Evolutionary conservation across 92 coral and sea anemone species (phyloP).

Genomic region (Palythoa grandiflora): DNA sequence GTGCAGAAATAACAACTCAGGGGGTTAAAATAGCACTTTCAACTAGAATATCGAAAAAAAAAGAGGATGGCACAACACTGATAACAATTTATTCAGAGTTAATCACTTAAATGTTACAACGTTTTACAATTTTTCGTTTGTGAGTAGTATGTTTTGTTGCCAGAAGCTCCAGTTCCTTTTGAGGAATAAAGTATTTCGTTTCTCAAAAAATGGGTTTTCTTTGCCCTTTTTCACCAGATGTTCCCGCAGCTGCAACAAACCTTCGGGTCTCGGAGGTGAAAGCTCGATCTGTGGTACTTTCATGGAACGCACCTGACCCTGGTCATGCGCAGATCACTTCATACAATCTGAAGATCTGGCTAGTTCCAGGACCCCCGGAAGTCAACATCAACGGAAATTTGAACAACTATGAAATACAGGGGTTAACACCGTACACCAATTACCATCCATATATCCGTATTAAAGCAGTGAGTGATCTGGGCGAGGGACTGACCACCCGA

Average conservation of each 20-base stretch:
- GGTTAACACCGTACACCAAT: background rate
- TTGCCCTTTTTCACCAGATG: background rate
- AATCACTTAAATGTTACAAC: no score
- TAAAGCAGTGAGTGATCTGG: background rate
- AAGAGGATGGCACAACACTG: no score
- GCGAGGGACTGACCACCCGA: background rate
- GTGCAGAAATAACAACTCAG: no score
- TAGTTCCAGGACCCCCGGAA: background rate
- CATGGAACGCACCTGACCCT: background rate
- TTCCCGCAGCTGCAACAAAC: constrained; percentile 4
- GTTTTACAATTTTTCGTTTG: background rate
- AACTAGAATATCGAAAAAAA: no score
- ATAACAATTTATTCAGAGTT: no score
- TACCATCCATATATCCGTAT: background rate
- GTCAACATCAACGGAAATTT: background rate
- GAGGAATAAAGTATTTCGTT: no score
- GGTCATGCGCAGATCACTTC: constrained; percentile 9
- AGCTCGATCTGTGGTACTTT: no score
- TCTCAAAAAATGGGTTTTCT: background rate
- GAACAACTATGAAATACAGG: background rate
- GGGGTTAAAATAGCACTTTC: no score
- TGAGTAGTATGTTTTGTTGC: background rate
- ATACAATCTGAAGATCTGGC: background rate
- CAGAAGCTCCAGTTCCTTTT: no score
- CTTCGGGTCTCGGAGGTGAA: background rate